Conservation (phyloP, 2,797 vertebrate genomes). For the Nasua narica region DNA sequence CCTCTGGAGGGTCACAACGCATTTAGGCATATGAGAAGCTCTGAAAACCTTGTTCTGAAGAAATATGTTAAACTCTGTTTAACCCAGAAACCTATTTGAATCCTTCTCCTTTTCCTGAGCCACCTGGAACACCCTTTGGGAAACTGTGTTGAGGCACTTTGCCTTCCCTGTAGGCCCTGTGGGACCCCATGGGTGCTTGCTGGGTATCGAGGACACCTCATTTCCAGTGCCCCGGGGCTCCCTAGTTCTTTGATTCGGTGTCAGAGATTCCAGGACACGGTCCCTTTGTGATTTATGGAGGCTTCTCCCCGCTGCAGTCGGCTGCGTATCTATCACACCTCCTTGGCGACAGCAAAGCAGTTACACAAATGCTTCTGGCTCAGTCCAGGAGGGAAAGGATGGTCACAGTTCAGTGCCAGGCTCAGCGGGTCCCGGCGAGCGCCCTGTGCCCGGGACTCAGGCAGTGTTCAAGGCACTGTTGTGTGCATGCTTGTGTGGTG, state of each 20-base stretch:
- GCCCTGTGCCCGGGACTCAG: background rate
- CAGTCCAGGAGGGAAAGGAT: background rate
- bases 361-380: background rate
- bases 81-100: conserved; percentile 66
- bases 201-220: conserved; percentile 46
- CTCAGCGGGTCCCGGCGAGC: fast-evolving
- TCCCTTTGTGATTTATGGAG: background rate
- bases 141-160: background rate
- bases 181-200: background rate
- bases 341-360: background rate
- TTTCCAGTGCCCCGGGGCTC: background rate
- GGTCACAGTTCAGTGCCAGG: background rate
- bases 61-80: background rate
- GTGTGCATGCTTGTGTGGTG: background rate
- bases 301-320: background rate
- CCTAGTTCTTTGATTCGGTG: conserved; percentile 28
- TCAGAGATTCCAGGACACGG: conserved; percentile 8
- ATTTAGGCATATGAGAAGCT: background rate
- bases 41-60: conserved; percentile 26
- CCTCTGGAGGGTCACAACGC: background rate
- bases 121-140: background rate
- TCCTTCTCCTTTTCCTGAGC: background rate
- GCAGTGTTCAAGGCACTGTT: background rate
- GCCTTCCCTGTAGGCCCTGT: background rate
- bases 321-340: background rate